Percentiles rank a stretch among this genome's conserved stretches.
phyloP scores from a whole-genome alignment of 1,140 invertebrate species.

The Ephestia elutella region DNA sequence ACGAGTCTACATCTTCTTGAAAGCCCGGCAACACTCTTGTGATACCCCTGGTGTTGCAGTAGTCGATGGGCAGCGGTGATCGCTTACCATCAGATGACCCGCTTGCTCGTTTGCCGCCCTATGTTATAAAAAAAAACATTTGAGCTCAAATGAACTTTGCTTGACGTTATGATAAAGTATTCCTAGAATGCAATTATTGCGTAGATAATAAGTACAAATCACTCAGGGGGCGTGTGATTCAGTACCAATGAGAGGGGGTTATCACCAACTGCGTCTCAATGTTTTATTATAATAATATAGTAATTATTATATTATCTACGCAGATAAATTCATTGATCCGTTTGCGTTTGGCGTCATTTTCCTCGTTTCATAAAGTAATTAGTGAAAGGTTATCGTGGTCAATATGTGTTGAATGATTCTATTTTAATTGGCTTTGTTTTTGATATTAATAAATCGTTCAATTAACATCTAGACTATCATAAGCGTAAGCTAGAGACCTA shows the following conservation, averaged over 20 bases:
- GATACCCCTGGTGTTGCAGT: no score
- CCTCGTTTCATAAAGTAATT: neutral
- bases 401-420: neutral
- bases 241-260: slow-evolving; percentile 32
- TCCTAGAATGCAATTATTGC: slow-evolving; percentile 38
- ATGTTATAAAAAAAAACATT: no score
- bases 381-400: neutral
- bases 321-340: neutral
- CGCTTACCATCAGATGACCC: no score
- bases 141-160: no score
- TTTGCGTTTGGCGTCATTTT: neutral
- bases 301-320: slow-evolving; percentile 19
- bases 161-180: slow-evolving; percentile 23
- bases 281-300: slow-evolving; percentile 15
- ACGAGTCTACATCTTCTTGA: no score
- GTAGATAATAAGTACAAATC: slow-evolving; percentile 39
- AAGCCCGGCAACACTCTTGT: no score
- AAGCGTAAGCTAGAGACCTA: no score
- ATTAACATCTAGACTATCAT: no score
- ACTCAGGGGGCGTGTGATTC: slow-evolving; percentile 36
- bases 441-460: neutral
- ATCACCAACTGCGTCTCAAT: slow-evolving; percentile 45
- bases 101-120: no score
- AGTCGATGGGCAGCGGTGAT: no score
- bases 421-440: neutral